Evolutionary conservation across 2,113 vertebrate species (phyloP), one percentile per base, ranked within the genome.

Genomic region (Antennarius striatus): DNA sequence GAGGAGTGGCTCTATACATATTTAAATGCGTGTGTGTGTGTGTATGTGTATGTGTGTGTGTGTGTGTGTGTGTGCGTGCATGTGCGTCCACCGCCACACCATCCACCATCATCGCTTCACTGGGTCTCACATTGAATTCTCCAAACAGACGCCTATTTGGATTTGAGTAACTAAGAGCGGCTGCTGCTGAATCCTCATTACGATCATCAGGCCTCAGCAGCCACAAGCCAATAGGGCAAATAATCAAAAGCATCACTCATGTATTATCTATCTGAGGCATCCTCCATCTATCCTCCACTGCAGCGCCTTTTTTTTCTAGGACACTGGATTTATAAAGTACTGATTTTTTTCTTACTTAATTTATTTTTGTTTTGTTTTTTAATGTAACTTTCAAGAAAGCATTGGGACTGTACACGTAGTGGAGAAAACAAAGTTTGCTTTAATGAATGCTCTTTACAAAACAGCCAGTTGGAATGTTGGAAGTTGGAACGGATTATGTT

Each of bases 101-200:
- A 36, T 29, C 15, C 57, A 32, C 50, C 22, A 22, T 22, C 22
- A 22, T 22, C n/a, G 67, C 46, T 55, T 71, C 64, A 43, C 30
- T 17, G 30, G 16, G 61, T 71, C 15, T 52, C 15, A 16, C 43
- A 55, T 75, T 73, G 42, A n/a, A 60, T 73, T 81, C 16, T 64
- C 39, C 30, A 42, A 58, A 68, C 22, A 54, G n/a, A 57, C 30
- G 55, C 51, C 55, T 54, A 67, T 79, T 68, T 62, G 16, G 11
- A 62, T 43, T 64, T 39, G 58, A 59, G 74, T 63, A 32, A 67
- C 22, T 70, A 16, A 55, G 17, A 58, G 6, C 49, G 40, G 48
- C 59, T 68, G 28, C 16, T 14, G 29, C 22, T 47, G 56, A 77
- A 79, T 67, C 7, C 22, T 60, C 48, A 75, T 62, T 57, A 47